Evolutionary conservation across 2,113 vertebrate species (phyloP), one percentile per base, ranked within the genome.

Genomic region (Dendropsophus ebraccatus): DNA sequence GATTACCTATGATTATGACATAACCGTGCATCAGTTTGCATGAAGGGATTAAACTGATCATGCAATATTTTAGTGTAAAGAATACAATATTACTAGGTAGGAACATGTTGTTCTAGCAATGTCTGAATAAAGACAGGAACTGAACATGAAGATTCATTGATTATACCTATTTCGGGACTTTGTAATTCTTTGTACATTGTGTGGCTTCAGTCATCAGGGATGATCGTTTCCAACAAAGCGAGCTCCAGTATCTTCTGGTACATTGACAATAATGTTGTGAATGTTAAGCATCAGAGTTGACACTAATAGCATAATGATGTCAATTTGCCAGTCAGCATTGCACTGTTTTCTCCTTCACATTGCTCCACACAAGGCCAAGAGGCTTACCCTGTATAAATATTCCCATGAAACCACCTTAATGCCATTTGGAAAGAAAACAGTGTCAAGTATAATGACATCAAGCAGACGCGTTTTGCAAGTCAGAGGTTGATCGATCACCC

Each of bases 281-380:
- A 87, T 87, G 85, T 87, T 87, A 87, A 87, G 79, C 85, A 87
- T 87, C 85, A 87, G 78, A 87, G 67, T 74, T 87, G 85, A 87
- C 85, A 87, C 85, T 87, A 87, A 87, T 81, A 87, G 85, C 69
- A 87, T 87, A 87, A 87, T 87, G 85, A 80, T 81, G 65, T 72
- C 85, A 87, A 87, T 87, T 87, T 87, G 85, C 85, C 85, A 87
- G 78, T 87, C 85, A 87, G 85, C 85, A 87, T 62, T 81, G 78
- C 67, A 6, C 67, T 30, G 67, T 50, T 72, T 62, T 81, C 78
- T 81, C 84, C 84, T 86, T 86, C 76, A 58, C 50, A 67, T 80
- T 80, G 67, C 85, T 74, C 54, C 45, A 56, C 69, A 81, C 77
- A 87, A 87, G 85, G 85, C 85, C 78, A 81, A 81, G 67, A 58